phyloP scores from a whole-genome alignment of 1,140 invertebrate genomes.

The Drosophila obscura region DNA sequence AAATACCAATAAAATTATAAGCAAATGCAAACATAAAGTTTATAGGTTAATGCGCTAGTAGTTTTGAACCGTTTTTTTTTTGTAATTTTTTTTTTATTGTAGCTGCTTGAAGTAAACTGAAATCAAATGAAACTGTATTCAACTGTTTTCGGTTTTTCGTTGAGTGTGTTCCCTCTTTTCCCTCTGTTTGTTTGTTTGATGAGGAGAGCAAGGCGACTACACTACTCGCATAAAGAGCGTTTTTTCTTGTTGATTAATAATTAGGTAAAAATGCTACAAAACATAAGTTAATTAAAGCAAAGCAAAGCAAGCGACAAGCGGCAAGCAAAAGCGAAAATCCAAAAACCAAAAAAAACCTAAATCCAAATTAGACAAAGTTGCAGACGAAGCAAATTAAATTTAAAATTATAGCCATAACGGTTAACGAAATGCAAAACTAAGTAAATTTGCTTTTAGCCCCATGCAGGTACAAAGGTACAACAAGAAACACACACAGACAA shows the following conservation, averaged over 20 bases:
- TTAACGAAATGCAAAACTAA: constrained; percentile 42
- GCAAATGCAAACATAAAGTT: constrained; percentile 35
- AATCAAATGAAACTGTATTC: constrained; percentile 25
- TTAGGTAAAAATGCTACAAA: constrained; percentile 66
- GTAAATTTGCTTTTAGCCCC: constrained; percentile 48
- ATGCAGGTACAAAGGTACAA: constrained; percentile 24
- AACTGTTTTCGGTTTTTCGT: constrained; percentile 26
- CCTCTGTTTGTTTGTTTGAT: constrained; percentile 7
- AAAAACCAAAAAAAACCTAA: constrained; percentile 8
- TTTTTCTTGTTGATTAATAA: constrained; percentile 82
- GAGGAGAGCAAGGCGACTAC: constrained; percentile 24
- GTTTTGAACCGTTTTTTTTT: constrained; percentile 63
- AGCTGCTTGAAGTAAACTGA: constrained; percentile 59
- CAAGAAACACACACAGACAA: neutral
- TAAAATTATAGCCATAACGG: constrained; percentile 39
- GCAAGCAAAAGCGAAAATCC: constrained; percentile 1
- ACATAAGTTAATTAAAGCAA: constrained; percentile 58
- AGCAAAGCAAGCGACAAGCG: constrained; percentile 15
- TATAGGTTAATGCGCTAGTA: constrained; percentile 70
- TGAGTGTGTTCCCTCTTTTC: constrained; percentile 30
- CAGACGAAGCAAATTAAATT: constrained; percentile 48
- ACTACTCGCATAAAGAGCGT: constrained; percentile 45
- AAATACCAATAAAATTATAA: constrained; percentile 23
- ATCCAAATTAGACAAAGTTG: constrained; percentile 40
- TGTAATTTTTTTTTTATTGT: constrained; percentile 67